These are phyloP conservation scores for Ficedula albicollis DNA, from an alignment of 2,797 vertebrate genomes.

Conservation along the genomic window DNA sequence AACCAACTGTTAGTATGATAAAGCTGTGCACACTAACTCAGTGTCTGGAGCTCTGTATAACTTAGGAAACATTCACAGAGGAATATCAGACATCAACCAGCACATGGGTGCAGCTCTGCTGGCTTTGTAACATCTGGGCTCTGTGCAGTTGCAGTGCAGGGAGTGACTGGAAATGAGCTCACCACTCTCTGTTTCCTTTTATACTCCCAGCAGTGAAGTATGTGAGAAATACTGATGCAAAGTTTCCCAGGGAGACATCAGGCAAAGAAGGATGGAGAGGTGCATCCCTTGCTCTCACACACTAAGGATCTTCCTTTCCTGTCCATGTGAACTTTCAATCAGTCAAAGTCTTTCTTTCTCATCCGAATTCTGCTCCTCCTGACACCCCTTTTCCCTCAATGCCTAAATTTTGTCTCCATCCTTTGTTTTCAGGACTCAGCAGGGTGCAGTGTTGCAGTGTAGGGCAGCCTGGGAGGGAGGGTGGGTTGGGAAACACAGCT, in stretches of 20 bases:
- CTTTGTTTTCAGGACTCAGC: background rate
- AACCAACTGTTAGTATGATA: background rate
- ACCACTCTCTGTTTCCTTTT: background rate
- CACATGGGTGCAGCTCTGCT: background rate
- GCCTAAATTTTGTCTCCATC: background rate
- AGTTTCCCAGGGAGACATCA: background rate
- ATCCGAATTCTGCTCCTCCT: background rate
- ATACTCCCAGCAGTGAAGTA: background rate
- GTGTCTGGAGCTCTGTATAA: background rate
- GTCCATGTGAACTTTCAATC: background rate
- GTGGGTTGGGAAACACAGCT: background rate
- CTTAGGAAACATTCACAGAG: background rate
- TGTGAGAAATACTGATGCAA: background rate
- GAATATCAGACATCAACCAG: background rate
- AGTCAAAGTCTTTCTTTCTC: background rate
- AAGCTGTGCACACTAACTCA: background rate
- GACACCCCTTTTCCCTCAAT: fast-evolving
- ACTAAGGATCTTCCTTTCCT: background rate
- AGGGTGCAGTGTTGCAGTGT: fast-evolving
- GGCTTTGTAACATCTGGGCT: background rate
- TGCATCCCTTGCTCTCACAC: background rate
- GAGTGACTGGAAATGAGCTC: background rate
- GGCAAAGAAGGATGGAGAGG: background rate
- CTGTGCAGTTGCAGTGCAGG: background rate
- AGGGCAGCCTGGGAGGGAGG: background rate